These are phyloP conservation scores for Sternotherus odoratus DNA, from an alignment of 2,797 vertebrate genomes.

Conservation along the genomic window DNA sequence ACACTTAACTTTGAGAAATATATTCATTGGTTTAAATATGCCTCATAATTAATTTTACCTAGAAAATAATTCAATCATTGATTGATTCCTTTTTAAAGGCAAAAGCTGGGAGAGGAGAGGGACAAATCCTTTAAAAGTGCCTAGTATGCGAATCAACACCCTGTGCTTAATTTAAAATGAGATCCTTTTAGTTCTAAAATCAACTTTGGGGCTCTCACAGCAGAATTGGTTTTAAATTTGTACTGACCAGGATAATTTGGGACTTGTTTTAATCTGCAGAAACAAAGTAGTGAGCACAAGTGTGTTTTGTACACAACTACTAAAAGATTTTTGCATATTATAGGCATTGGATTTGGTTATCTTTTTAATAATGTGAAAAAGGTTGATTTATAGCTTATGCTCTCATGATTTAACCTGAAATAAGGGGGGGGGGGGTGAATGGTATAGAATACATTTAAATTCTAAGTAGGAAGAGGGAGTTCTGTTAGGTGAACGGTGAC, in stretches of 20 bases:
- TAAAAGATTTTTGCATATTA: background rate
- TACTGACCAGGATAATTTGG: background rate
- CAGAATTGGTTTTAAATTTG: background rate
- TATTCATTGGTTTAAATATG: conserved; percentile 32
- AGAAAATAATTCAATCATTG: background rate
- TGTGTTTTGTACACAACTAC: background rate
- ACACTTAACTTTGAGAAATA: background rate
- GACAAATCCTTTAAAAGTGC: background rate
- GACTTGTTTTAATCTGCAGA: background rate
- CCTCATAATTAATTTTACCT: background rate
- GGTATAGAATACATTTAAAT: background rate
- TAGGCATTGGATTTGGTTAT: background rate
- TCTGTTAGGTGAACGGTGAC: conserved; percentile 17
- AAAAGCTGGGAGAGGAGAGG: background rate
- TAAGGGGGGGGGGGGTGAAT: background rate
- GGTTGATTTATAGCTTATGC: background rate
- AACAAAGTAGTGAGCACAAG: background rate
- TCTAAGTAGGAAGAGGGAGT: background rate
- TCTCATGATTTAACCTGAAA: background rate
- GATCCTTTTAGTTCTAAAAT: background rate
- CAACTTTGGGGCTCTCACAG: background rate
- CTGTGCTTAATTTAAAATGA: background rate
- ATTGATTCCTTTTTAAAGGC: background rate
- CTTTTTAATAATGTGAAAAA: background rate
- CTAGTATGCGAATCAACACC: background rate